Evolutionary conservation across 1,140 invertebrate genomes (phyloP).

Genomic region (Whitmania pigra): DNA sequence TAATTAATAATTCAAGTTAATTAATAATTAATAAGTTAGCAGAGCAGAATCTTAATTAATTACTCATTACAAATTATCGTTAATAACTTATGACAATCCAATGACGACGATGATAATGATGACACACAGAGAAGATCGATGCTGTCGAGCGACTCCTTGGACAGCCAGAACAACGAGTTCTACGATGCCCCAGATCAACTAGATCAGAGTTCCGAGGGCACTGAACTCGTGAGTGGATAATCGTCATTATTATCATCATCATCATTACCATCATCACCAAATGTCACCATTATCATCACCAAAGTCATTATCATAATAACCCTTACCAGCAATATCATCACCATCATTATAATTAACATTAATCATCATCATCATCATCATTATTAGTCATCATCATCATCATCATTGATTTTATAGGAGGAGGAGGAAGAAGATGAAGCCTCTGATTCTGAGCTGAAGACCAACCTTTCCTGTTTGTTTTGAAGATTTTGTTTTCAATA

Average conservation of each 20-base stretch:
- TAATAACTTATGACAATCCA: neutral
- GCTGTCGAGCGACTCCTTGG: conserved; percentile 15
- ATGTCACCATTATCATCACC: too few species aligned
- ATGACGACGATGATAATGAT: neutral
- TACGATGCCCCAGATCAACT: conserved; percentile 63
- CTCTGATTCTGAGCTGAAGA: conserved; percentile 41
- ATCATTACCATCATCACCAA: too few species aligned
- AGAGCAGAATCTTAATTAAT: too few species aligned
- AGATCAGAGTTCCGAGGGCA: conserved; percentile 37
- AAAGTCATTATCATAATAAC: too few species aligned
- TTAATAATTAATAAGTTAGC: too few species aligned
- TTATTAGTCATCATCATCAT: neutral
- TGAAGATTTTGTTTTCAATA: neutral
- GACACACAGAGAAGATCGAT: neutral
- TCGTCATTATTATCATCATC: neutral
- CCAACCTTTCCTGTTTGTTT: neutral
- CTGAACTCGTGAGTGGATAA: conserved; percentile 35
- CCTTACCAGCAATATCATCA: too few species aligned
- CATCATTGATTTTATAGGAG: neutral
- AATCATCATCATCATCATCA: too few species aligned
- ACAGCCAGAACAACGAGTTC: conserved; percentile 58
- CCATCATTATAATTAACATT: neutral
- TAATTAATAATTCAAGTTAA: too few species aligned
- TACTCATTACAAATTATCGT: too few species aligned
- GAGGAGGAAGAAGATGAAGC: conserved; percentile 49